A percentile compares a stretch with the other conserved stretches of the same genome.
Evolutionary conservation across 2,113 vertebrate species (phyloP).

Genomic region (Echinops telfairi): DNA sequence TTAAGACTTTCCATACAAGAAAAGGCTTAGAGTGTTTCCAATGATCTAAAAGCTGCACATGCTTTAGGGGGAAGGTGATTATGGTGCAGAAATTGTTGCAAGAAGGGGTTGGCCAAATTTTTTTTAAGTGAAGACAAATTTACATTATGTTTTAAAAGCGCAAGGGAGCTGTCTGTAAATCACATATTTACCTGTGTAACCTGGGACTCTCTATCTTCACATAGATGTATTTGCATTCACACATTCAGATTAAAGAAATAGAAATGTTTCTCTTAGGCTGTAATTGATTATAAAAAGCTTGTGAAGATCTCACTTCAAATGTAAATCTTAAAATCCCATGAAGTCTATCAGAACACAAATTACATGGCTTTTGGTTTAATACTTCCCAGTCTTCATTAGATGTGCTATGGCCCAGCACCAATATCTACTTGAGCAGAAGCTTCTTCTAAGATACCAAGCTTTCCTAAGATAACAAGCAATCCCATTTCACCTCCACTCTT

Average conservation of each 20-base stretch:
- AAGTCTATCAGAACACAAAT: slow-evolving; percentile 72
- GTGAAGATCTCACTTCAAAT: slow-evolving; percentile 67
- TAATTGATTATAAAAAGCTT: slow-evolving; percentile 66
- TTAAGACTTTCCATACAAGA: no score
- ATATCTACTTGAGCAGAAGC: slow-evolving; percentile 31
- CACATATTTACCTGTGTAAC: no score
- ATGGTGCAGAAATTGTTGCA: no score
- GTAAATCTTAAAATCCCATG: slow-evolving; percentile 50
- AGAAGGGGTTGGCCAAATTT: no score
- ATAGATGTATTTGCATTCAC: slow-evolving; percentile 72
- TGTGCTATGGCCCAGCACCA: slow-evolving; percentile 27
- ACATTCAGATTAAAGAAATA: slow-evolving; percentile 72
- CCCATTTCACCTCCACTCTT: slow-evolving; percentile 24
- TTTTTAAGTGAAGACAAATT: no score
- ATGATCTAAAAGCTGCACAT: no score
- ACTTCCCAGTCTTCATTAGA: slow-evolving; percentile 63
- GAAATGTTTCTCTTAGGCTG: slow-evolving; percentile 73
- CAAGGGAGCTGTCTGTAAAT: no score
- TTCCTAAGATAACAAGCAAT: slow-evolving; percentile 51
- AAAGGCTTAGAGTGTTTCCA: no score
- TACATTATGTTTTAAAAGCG: no score
- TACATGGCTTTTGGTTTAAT: slow-evolving; percentile 57
- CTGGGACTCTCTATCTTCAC: slow-evolving; percentile 63
- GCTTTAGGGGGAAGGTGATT: no score
- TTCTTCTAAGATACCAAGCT: slow-evolving; percentile 38